Base-by-base conservation (phyloP, 2,113 vertebrate species). In the Alaudala cheleensis region DNA sequence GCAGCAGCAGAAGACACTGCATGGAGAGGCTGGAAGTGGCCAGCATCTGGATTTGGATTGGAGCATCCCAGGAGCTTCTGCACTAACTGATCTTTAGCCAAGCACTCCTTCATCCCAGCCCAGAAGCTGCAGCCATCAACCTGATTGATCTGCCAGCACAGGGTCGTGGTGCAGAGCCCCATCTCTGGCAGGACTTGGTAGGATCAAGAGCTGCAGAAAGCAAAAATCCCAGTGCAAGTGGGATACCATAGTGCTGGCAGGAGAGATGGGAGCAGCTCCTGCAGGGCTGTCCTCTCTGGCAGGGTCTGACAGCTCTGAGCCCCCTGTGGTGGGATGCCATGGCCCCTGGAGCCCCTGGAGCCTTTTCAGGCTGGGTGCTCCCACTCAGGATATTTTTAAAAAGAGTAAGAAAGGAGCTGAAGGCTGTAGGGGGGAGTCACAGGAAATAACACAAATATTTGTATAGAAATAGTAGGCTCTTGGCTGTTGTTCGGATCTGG, bases 381-480 rank as follows among this genome's bases (percentile, higher is more conserved):
- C 64, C 0, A 1, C 44, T 47, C 1, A 3, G 53, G 74, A 24
- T 82, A 51, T 79, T 90, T 95, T 88, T 81, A 81, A 86, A 76
- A 76, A 66, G 84, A 45, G 85, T 83, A 84, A 86, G 88, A 86
- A 95, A 79, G 72, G 56, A 78, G 70, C 89, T 91, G 12, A 62
- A 94, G 93, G 72, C 94, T 62, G 65, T 58, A 58, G 90, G 89
- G 86, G 95, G 88, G 85, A 92, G 88, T 83, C 92, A 86, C 95
- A 96, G 97, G 97, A 98, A 97, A 98, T 97, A 97, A 96, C 95
- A 94, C 85, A 93, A 95, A 96, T 97, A 97, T 97, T 97, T 97
- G 93, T 93, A 60, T 87, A 87, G 96, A 94, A 96, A 97, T 95
- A 95, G 93, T 77, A 96, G 88, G 96, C 88, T 93, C 86, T 95